A percentile compares a stretch with the other conserved stretches of the same genome.
These are phyloP conservation scores for Dolomedes plantarius DNA, from an alignment of 2,888 invertebrate genomes.

Conservation along the genomic window DNA sequence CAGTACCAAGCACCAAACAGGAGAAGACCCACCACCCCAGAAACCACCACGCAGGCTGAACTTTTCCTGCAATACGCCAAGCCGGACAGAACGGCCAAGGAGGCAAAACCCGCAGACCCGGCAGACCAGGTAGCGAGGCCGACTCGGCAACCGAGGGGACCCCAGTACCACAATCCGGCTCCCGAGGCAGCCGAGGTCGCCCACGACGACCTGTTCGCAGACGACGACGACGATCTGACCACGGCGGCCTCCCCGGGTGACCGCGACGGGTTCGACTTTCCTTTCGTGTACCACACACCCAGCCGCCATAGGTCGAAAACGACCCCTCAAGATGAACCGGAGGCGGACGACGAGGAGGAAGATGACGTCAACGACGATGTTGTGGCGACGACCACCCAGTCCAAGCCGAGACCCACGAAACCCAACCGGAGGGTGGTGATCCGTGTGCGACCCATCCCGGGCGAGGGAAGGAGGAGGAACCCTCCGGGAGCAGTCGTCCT, in stretches of 20 bases:
- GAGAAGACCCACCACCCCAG: conserved; percentile 4
- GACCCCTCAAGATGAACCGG: conserved; percentile 1
- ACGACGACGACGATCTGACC: not conserved
- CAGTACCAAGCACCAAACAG: conserved; percentile 51
- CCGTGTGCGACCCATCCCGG: conserved; percentile 49
- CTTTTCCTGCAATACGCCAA: conserved; percentile 63
- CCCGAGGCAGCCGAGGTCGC: conserved; percentile 13
- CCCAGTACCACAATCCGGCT: conserved; percentile 43
- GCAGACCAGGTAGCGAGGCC: not conserved
- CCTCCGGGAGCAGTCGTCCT: conserved; percentile 33
- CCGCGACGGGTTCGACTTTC: conserved; percentile 53
- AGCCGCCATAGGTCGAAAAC: conserved; percentile 38
- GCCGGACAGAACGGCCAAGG: conserved; percentile 32
- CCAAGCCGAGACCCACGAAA: conserved; percentile 27
- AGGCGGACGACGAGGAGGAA: not conserved
- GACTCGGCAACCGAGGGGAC: conserved; percentile 45
- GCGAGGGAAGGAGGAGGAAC: conserved; percentile 39
- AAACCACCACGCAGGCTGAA: not conserved
- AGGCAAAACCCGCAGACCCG: no score
- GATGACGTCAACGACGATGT: not conserved
- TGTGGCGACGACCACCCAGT: not conserved
- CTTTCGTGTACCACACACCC: conserved; percentile 69
- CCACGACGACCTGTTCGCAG: conserved; percentile 6
- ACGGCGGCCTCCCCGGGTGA: not conserved
- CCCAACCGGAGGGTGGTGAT: conserved; percentile 50